Percentiles rank a stretch among this genome's conserved stretches.
These are phyloP conservation scores for Centropristis striata DNA, from an alignment of 2,113 vertebrate species.

Conservation along the genomic window DNA sequence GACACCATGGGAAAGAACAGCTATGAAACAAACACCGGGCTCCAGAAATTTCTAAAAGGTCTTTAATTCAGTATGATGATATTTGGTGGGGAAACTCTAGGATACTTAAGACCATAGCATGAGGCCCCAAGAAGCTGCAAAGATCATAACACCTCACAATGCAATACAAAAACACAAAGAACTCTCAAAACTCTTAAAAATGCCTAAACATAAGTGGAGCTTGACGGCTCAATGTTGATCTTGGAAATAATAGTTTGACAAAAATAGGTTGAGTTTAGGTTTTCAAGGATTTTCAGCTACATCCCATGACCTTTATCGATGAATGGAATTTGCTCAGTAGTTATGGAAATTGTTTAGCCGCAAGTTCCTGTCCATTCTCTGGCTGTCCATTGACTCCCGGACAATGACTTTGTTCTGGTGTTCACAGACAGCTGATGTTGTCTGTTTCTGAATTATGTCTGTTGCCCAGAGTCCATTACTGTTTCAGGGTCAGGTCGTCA, in stretches of 20 bases:
- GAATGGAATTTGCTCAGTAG: not conserved
- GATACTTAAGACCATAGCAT: not conserved
- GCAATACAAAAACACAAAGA: not conserved
- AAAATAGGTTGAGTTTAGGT: not conserved
- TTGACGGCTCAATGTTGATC: not conserved
- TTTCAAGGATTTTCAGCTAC: not conserved
- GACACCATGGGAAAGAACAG: not conserved
- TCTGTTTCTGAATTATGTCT: too few species aligned
- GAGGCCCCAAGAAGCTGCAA: not conserved
- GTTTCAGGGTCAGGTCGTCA: too few species aligned
- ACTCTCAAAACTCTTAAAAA: too few species aligned
- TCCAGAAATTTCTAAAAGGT: not conserved
- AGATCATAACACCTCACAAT: not conserved
- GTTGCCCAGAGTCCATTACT: too few species aligned
- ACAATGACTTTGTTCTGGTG: too few species aligned
- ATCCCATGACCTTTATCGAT: not conserved
- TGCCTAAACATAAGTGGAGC: not conserved
- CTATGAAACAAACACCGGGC: not conserved
- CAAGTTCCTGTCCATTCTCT: too few species aligned
- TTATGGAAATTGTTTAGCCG: too few species aligned
- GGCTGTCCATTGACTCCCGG: too few species aligned
- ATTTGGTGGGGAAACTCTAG: not conserved
- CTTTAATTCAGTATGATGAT: slow-evolving; percentile 7
- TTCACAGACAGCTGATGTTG: too few species aligned
- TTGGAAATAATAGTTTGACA: not conserved